Evolutionary conservation across 2,888 invertebrate species (phyloP).

Genomic region (Sinhomidia bicolor): DNA sequence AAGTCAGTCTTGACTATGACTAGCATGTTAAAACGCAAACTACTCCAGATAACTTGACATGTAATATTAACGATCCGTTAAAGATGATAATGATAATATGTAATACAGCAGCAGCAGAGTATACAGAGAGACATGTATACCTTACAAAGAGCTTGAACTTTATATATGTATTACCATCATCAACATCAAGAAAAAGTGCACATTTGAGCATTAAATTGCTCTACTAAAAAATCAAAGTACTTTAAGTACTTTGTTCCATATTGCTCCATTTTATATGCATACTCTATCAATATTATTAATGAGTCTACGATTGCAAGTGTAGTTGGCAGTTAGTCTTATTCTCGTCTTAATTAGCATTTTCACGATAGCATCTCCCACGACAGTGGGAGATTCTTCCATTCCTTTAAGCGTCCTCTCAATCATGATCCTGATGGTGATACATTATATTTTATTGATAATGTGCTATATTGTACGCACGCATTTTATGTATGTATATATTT

Average conservation of each 20-base stretch:
- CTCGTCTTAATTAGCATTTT: constrained; percentile 56
- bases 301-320: not conserved
- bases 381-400: constrained; percentile 19
- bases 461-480: not conserved
- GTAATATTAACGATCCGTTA: not conserved
- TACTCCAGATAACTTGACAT: not conserved
- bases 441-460: not conserved
- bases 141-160: not conserved
- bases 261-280: not conserved
- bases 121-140: no score
- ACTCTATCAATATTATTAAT: not conserved
- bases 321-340: not conserved
- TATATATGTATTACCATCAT: not conserved
- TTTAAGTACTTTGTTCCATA: not conserved
- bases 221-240: not conserved
- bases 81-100: no score
- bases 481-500: not conserved
- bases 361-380: constrained; percentile 43
- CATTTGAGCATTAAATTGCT: not conserved
- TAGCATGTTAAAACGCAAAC: not conserved
- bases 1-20: not conserved
- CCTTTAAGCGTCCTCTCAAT: constrained; percentile 25
- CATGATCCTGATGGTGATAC: constrained; percentile 10
- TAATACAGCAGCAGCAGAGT: not conserved
- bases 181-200: not conserved